phyloP scores from a whole-genome alignment of 2,113 vertebrate species.

The Lepisosteus osseus region DNA sequence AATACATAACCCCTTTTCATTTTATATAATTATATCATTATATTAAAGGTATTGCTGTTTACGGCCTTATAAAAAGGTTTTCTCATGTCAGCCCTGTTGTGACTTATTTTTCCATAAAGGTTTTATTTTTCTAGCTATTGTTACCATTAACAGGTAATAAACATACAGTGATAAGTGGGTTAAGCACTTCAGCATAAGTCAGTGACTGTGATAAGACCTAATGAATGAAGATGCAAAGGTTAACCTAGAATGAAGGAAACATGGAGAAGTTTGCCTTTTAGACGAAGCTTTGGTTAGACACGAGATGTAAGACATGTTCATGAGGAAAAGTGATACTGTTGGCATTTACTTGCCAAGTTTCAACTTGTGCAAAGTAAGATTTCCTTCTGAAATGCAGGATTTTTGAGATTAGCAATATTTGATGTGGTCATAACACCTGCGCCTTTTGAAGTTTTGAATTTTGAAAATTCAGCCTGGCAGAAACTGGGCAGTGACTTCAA shows the following conservation, averaged over 20 bases:
- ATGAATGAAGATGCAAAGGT: no score
- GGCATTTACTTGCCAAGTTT: neutral
- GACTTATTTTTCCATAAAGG: neutral
- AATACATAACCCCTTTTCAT: no score
- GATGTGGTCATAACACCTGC: neutral
- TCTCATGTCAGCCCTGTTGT: conserved; percentile 5
- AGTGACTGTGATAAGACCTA: no score
- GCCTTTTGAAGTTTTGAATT: neutral
- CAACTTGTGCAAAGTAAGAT: neutral
- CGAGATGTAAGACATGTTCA: no score
- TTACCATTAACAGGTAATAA: conserved; percentile 1
- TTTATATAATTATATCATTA: no score
- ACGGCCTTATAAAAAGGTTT: conserved; percentile 1
- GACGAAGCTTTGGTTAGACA: no score
- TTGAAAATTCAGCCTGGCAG: neutral
- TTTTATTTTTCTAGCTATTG: neutral
- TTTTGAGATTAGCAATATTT: neutral
- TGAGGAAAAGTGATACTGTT: neutral
- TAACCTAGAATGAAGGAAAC: no score
- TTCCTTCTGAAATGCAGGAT: neutral
- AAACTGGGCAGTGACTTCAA: neutral
- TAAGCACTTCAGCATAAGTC: no score
- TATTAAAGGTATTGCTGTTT: neutral
- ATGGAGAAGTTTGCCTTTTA: no score
- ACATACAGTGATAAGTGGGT: neutral